Percentiles rank a stretch among this genome's conserved stretches.
These are phyloP conservation scores for Lophura swinhoii DNA, from an alignment of 2,797 vertebrate species.

Conservation along the genomic window DNA sequence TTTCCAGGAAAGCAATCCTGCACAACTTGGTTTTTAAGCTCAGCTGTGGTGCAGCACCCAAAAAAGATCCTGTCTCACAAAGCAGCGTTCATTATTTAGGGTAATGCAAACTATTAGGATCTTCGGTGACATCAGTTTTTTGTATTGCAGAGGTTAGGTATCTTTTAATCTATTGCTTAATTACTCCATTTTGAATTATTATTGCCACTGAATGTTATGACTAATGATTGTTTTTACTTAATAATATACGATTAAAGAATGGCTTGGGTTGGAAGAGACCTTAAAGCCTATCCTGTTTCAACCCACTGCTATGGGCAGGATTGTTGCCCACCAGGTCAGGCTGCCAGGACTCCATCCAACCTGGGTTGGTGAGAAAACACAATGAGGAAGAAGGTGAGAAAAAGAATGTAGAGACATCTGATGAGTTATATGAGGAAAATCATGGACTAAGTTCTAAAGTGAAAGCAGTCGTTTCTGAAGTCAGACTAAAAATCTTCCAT, in stretches of 20 bases:
- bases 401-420: background rate
- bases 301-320: too few relatives aligned
- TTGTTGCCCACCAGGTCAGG: too few relatives aligned
- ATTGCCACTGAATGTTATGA: background rate
- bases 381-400: background rate
- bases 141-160: background rate
- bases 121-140: background rate
- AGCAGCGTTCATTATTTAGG: background rate
- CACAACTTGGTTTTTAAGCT: background rate
- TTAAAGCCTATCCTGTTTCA: too few relatives aligned
- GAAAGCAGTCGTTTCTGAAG: background rate
- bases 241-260: too few relatives aligned
- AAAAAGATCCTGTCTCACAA: background rate
- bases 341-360: too few relatives aligned
- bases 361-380: too few relatives aligned
- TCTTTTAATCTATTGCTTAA: background rate
- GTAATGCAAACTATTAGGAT: background rate
- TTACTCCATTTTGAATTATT: background rate
- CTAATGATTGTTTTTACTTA: background rate
- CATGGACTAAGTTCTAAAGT: background rate
- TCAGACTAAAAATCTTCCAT: background rate
- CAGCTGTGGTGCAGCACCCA: background rate
- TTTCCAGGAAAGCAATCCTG: background rate
- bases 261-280: too few relatives aligned
- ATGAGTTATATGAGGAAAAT: background rate